Percentiles rank a stretch among this genome's conserved stretches.
These are phyloP conservation scores for Nephotettix cincticeps DNA, from an alignment of 1,140 invertebrate genomes.

Conservation along the genomic window DNA sequence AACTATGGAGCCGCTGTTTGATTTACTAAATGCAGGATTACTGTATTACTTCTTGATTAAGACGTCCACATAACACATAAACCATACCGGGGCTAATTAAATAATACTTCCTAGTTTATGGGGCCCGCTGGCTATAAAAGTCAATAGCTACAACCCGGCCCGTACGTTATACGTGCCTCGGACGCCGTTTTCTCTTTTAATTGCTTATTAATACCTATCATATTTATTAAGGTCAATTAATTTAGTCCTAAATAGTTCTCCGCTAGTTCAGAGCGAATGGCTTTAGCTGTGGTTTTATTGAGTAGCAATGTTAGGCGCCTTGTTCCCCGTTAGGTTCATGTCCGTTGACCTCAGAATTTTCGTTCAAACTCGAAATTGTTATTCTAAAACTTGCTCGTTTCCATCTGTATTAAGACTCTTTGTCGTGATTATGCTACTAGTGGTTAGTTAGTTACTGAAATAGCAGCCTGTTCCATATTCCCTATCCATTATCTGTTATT, in stretches of 20 bases:
- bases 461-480: no score
- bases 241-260: neutral
- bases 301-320: no score
- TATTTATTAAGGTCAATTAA: conserved; percentile 15
- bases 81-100: conserved; percentile 6
- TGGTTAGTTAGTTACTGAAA: no score
- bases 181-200: conserved; percentile 6
- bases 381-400: no score
- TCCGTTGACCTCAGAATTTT: no score
- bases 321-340: no score
- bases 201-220: conserved; percentile 10
- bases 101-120: conserved; percentile 8
- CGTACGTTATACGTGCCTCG: neutral
- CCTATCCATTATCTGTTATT: no score
- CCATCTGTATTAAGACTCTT: no score
- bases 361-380: no score
- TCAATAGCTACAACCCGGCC: conserved; percentile 4
- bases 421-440: no score
- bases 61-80: conserved; percentile 13
- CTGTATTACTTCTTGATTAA: conserved; percentile 10
- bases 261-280: no score
- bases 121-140: neutral
- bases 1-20: neutral
- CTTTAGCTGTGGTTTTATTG: no score
- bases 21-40: conserved; percentile 5